These are phyloP conservation scores for Papilio aristodemus DNA, from an alignment of 1,140 invertebrate species.

Conservation along the genomic window DNA sequence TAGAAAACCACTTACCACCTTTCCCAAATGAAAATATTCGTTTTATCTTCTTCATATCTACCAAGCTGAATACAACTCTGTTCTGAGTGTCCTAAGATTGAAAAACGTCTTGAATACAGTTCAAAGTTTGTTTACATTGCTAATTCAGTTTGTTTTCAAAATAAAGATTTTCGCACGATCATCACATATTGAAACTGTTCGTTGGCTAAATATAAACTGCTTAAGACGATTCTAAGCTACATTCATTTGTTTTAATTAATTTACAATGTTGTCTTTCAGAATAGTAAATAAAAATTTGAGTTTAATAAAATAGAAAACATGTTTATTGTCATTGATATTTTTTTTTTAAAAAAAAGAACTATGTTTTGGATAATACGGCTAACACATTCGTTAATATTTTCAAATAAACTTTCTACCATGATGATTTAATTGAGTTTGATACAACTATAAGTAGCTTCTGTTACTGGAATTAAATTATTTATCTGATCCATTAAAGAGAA, in stretches of 20 bases:
- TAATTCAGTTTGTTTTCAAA: slow-evolving; percentile 22
- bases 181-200: slow-evolving; percentile 13
- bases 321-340: too few species aligned
- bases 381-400: too few species aligned
- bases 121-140: slow-evolving; percentile 22
- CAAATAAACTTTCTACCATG: too few species aligned
- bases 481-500: too few species aligned
- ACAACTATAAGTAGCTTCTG: too few species aligned
- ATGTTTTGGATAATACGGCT: too few species aligned
- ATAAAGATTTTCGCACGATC: slow-evolving; percentile 23
- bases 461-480: too few species aligned
- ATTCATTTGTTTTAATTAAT: neutral
- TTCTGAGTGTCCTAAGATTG: slow-evolving; percentile 13
- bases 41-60: slow-evolving; percentile 66
- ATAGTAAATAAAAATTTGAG: too few species aligned
- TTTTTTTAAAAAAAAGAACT: too few species aligned
- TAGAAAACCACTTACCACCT: slow-evolving; percentile 46
- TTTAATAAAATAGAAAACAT: too few species aligned
- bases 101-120: slow-evolving; percentile 20
- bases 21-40: slow-evolving; percentile 62
- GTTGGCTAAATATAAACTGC: slow-evolving; percentile 16
- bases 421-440: too few species aligned
- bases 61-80: slow-evolving; percentile 16
- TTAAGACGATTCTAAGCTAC: neutral
- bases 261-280: too few species aligned